Evolutionary conservation across 2,113 vertebrate genomes (phyloP).

Genomic region (Chaetodon auriga): DNA sequence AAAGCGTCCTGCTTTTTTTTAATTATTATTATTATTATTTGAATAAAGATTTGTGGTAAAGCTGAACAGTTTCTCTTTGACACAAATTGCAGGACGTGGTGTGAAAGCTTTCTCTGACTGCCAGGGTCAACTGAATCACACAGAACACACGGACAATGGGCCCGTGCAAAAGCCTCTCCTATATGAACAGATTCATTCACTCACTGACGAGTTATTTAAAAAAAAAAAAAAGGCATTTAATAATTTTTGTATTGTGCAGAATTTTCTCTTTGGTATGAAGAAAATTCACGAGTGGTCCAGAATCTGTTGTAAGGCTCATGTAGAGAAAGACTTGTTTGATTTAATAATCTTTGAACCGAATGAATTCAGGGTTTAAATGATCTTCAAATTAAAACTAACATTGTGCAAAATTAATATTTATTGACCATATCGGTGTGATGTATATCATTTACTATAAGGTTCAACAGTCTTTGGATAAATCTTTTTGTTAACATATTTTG

Average conservation of each 20-base stretch:
- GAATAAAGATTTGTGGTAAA: constrained; percentile 24
- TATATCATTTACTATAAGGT: too few relatives aligned
- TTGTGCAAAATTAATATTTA: too few relatives aligned
- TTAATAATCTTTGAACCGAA: too few relatives aligned
- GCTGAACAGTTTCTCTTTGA: constrained; percentile 38
- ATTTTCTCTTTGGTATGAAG: neutral
- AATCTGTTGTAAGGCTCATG: too few relatives aligned
- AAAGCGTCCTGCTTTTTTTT: constrained; percentile 9
- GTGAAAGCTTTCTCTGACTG: constrained; percentile 14
- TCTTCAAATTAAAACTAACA: too few relatives aligned
- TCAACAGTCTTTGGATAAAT: too few relatives aligned
- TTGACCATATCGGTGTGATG: too few relatives aligned
- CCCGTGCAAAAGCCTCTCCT: neutral
- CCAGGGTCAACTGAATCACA: constrained; percentile 48
- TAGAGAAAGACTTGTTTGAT: too few relatives aligned
- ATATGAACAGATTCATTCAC: neutral
- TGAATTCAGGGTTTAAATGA: too few relatives aligned
- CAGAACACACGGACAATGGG: constrained; percentile 4
- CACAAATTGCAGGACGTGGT: constrained; percentile 16
- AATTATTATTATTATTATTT: neutral
- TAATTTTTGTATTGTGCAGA: neutral
- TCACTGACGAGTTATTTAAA: neutral
- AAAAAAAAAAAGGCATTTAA: neutral
- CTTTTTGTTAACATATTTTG: too few relatives aligned
- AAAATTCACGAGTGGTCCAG: neutral